phyloP scores from a whole-genome alignment of 2,888 invertebrate species.

The Lymantria monacha region DNA sequence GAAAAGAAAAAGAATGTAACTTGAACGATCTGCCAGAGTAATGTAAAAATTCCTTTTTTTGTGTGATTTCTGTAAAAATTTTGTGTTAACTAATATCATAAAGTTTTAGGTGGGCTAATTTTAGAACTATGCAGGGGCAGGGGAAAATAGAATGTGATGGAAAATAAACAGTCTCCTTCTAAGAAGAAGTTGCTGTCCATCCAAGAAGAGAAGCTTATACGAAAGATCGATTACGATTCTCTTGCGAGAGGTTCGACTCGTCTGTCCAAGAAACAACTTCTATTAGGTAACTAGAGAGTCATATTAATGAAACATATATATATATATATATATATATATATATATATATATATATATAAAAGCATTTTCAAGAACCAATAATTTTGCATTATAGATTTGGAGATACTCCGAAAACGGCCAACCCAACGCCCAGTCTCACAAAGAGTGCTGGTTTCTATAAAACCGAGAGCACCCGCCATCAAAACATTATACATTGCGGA shows the following conservation, averaged over 20 bases:
- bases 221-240: conserved; percentile 59
- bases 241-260: conserved; percentile 38
- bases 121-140: conserved; percentile 67
- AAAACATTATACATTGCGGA: conserved; percentile 67
- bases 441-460: conserved; percentile 63
- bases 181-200: conserved; percentile 65
- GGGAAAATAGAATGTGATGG: conserved; percentile 77
- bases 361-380: neutral
- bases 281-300: conserved; percentile 45
- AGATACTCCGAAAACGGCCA: conserved; percentile 55
- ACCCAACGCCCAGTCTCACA: conserved; percentile 46
- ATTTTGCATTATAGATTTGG: conserved; percentile 43
- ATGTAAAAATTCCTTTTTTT: conserved; percentile 47
- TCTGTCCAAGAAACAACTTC: conserved; percentile 47
- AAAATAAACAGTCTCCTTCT: conserved; percentile 71
- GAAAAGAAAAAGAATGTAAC: conserved; percentile 39
- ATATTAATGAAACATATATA: neutral
- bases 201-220: conserved; percentile 64
- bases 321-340: conserved; percentile 1
- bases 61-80: conserved; percentile 41
- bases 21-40: conserved; percentile 47
- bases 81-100: conserved; percentile 35
- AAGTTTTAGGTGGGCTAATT: conserved; percentile 35
- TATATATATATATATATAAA: neutral
- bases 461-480: conserved; percentile 58